Conservation (phyloP, 2,113 vertebrate genomes). For the Orientallactaga bullata region DNA sequence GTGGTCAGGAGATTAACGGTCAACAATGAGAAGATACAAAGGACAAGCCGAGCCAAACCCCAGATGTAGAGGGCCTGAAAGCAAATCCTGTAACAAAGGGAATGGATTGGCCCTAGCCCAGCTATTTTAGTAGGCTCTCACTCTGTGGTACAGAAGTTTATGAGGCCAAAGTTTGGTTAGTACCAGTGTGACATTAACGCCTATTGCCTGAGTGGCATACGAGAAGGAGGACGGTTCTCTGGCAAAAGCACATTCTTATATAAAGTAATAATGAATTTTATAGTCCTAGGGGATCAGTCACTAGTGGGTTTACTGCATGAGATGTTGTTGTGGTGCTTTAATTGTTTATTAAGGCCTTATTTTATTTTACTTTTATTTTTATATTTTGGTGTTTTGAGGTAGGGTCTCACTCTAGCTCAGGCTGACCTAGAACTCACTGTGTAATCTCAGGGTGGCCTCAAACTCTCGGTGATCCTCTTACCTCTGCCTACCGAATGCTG, state of each 20-base stretch:
- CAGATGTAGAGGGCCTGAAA: background rate
- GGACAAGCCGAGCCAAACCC: background rate
- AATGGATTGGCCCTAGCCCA: fast-evolving
- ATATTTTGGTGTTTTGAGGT: no score
- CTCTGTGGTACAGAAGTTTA: background rate
- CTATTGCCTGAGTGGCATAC: background rate
- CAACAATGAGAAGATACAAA: background rate
- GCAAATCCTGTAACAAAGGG: background rate
- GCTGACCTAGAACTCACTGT: no score
- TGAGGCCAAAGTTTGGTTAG: background rate
- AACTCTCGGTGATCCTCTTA: no score
- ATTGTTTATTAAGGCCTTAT: slow-evolving; percentile 25
- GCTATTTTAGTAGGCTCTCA: background rate
- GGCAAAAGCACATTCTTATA: background rate
- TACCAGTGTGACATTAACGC: background rate
- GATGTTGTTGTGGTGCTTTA: background rate
- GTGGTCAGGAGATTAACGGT: background rate
- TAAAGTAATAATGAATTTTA: slow-evolving; percentile 44
- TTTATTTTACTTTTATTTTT: no score
- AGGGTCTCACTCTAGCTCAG: no score
- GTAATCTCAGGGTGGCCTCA: no score
- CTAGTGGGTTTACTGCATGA: slow-evolving; percentile 62
- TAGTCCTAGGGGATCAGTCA: background rate
- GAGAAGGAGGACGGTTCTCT: background rate
- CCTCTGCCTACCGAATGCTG: no score